Percentiles rank a stretch among this genome's conserved stretches.
Evolutionary conservation across 2,888 invertebrate species (phyloP).

Genomic region (Frankliniella intonsa): DNA sequence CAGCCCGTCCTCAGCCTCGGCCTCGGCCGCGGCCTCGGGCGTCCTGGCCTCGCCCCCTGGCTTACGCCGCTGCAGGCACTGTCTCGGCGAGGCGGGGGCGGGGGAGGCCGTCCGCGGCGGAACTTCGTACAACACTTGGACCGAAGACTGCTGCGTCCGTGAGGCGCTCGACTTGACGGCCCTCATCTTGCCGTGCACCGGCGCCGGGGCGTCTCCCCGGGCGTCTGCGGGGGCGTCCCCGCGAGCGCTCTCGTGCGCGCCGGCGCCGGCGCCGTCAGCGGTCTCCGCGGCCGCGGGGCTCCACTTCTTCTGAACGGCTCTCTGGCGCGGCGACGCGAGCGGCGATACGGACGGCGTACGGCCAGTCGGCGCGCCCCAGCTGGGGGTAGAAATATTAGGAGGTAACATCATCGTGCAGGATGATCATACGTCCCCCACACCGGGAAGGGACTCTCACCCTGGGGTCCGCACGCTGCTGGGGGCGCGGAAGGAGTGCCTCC

Average conservation of each 20-base stretch:
- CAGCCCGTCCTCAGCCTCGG: background rate
- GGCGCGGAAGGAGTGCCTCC: constrained; percentile 1
- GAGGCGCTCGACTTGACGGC: background rate
- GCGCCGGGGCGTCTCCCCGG: background rate
- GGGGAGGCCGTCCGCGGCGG: background rate
- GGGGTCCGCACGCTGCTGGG: background rate
- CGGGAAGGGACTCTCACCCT: background rate
- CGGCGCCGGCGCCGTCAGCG: background rate
- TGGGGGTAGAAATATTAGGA: no score
- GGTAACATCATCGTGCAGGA: no score
- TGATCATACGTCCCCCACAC: no score
- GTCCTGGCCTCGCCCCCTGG: background rate
- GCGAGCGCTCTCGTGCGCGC: background rate
- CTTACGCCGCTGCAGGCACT: background rate
- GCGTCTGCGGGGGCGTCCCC: background rate
- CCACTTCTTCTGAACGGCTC: no score
- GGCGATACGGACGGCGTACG: background rate
- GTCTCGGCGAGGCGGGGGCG: background rate
- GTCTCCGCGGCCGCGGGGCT: background rate
- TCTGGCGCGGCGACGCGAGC: background rate
- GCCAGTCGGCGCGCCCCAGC: no score
- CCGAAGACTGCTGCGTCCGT: background rate
- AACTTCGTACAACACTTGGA: background rate
- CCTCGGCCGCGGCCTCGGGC: background rate
- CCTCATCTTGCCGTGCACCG: background rate